phyloP scores from a whole-genome alignment of 2,797 vertebrate species.

The Rhyacichthys aspro region DNA sequence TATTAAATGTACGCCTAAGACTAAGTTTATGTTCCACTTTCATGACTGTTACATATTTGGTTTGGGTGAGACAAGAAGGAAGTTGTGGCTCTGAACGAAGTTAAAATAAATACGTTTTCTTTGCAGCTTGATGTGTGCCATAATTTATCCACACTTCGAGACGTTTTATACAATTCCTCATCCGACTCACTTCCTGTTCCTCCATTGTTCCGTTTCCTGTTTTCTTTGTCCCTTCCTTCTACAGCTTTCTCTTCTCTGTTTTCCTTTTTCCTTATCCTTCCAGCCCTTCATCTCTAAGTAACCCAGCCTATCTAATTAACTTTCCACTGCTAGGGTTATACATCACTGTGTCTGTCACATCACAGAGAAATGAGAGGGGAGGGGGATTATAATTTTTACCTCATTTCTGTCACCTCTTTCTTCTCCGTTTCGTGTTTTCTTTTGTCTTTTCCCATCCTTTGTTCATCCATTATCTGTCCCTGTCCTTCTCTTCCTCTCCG shows the following conservation, averaged over 20 bases:
- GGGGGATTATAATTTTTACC: slow-evolving; percentile 63
- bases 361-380: slow-evolving; percentile 29
- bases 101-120: too few relatives aligned
- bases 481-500: slow-evolving; percentile 10
- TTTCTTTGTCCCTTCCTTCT: slow-evolving; percentile 16
- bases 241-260: slow-evolving; percentile 23
- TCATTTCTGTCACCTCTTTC: slow-evolving; percentile 53
- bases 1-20: too few relatives aligned
- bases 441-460: slow-evolving; percentile 44
- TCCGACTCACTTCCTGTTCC: slow-evolving; percentile 20
- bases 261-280: slow-evolving; percentile 34
- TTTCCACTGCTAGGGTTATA: slow-evolving; percentile 66
- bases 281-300: slow-evolving; percentile 67
- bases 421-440: slow-evolving; percentile 39
- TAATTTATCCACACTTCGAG: background rate
- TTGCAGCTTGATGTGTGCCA: background rate
- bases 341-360: slow-evolving; percentile 70
- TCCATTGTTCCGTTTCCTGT: slow-evolving; percentile 15
- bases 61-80: too few relatives aligned
- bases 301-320: slow-evolving; percentile 74
- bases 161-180: background rate
- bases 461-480: slow-evolving; percentile 41
- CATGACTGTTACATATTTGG: too few relatives aligned
- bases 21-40: too few relatives aligned
- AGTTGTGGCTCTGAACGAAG: too few relatives aligned